phyloP scores from a whole-genome alignment of 30 jellyfish, hydroid and myxozoan species.

The Aurelia aurita complex sp. Pacific region DNA sequence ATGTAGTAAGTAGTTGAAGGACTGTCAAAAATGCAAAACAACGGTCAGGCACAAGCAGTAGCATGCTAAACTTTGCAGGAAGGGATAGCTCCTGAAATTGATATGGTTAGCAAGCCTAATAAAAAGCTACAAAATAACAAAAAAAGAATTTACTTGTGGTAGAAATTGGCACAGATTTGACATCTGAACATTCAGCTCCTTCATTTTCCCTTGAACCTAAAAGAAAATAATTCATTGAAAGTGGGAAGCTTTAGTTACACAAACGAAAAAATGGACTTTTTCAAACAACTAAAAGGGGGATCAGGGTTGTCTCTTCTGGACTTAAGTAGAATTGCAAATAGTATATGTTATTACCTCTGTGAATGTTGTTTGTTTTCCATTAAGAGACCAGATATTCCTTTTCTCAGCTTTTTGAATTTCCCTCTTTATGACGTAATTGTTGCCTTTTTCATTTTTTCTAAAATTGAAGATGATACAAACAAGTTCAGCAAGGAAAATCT shows the following conservation, averaged over 20 bases:
- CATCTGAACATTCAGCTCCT: constrained; percentile 80
- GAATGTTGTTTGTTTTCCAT: constrained; percentile 58
- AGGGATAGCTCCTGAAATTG: background rate
- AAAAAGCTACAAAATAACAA: background rate
- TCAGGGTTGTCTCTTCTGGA: too few species aligned
- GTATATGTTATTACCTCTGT: constrained; percentile 10
- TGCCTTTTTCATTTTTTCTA: constrained; percentile 57
- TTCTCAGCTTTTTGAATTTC: constrained; percentile 63
- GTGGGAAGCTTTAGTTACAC: too few species aligned
- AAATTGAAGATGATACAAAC: background rate
- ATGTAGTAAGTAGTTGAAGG: too few species aligned
- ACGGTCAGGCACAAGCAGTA: too few species aligned
- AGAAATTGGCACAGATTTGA: constrained; percentile 89
- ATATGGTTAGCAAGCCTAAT: too few species aligned
- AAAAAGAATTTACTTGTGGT: constrained; percentile 73
- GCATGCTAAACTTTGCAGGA: background rate
- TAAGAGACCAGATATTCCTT: constrained; percentile 59
- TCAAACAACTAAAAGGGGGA: too few species aligned
- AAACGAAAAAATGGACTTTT: too few species aligned
- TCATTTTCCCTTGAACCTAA: constrained; percentile 72
- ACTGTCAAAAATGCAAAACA: too few species aligned
- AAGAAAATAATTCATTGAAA: background rate
- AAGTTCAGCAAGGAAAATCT: too few species aligned
- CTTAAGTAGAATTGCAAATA: too few species aligned
- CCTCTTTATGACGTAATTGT: constrained; percentile 49